Evolutionary conservation across 2,888 invertebrate genomes (phyloP).

Genomic region (Ischnura elegans): DNA sequence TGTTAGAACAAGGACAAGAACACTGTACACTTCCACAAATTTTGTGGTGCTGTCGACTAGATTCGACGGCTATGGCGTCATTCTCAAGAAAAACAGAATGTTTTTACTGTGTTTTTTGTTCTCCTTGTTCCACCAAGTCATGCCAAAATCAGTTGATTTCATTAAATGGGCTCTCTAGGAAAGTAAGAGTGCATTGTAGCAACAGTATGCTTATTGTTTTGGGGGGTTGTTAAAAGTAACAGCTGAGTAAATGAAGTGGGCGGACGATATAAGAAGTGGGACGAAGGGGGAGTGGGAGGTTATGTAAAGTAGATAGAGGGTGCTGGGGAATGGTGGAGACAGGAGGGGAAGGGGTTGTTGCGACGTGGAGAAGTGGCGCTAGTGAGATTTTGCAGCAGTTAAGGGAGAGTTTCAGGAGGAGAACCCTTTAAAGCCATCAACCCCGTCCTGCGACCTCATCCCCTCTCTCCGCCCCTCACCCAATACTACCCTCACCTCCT

Average conservation of each 20-base stretch:
- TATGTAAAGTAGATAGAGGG: background rate
- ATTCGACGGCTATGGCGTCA: too few relatives aligned
- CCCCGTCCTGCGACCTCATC: background rate
- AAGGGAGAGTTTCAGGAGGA: conserved; percentile 7
- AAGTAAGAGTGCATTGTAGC: background rate
- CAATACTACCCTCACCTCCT: background rate
- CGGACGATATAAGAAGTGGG: background rate
- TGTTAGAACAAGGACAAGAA: too few relatives aligned
- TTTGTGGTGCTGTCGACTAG: too few relatives aligned
- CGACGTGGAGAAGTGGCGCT: background rate
- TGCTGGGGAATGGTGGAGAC: background rate
- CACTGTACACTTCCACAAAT: too few relatives aligned
- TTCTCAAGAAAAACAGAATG: too few relatives aligned
- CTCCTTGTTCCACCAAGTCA: too few relatives aligned
- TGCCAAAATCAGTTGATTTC: too few relatives aligned
- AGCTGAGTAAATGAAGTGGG: background rate
- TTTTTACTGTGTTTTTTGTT: too few relatives aligned
- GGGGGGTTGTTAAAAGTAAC: background rate
- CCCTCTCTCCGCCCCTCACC: background rate
- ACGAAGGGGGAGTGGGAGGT: background rate
- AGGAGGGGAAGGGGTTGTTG: background rate
- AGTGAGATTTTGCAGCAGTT: conserved; percentile 42
- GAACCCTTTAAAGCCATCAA: background rate
- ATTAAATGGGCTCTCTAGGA: background rate
- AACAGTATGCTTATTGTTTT: background rate